Evolutionary conservation across 1,140 invertebrate species (phyloP).

Genomic region (Lepidurus arcticus): DNA sequence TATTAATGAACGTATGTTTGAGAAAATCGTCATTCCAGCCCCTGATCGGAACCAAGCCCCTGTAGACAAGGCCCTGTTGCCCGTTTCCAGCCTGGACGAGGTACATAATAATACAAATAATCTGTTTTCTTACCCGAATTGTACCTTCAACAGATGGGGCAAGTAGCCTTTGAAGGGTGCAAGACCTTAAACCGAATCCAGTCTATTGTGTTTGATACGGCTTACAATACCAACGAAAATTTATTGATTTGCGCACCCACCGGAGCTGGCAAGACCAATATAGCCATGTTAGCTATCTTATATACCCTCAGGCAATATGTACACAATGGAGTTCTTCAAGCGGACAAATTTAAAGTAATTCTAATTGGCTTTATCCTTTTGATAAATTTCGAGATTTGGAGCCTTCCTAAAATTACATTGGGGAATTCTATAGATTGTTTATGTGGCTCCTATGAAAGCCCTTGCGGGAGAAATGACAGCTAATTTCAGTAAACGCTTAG

Average conservation of each 20-base stretch:
- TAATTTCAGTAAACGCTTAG: slow-evolving; percentile 80
- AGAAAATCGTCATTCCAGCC: slow-evolving; percentile 83
- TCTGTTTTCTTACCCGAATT: slow-evolving; percentile 36
- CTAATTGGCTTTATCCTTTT: neutral
- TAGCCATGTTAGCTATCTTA: slow-evolving; percentile 87
- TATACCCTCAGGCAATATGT: slow-evolving; percentile 84
- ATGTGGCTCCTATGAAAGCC: slow-evolving; percentile 99
- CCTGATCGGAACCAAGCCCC: slow-evolving; percentile 56
- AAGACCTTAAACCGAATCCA: slow-evolving; percentile 89
- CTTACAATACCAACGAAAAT: slow-evolving; percentile 96
- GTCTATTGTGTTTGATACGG: slow-evolving; percentile 88
- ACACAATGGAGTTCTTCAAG: slow-evolving; percentile 68
- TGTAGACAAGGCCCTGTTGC: slow-evolving; percentile 63
- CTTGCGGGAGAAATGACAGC: slow-evolving; percentile 95
- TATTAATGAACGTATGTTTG: slow-evolving; percentile 64
- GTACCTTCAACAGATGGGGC: slow-evolving; percentile 57
- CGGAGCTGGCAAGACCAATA: slow-evolving; percentile 97
- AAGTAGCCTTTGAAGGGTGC: slow-evolving; percentile 79
- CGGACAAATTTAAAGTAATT: slow-evolving; percentile 85
- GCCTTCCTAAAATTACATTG: slow-evolving; percentile 29
- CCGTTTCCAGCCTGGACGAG: slow-evolving; percentile 69
- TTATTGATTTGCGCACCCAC: slow-evolving; percentile 93
- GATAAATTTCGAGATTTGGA: slow-evolving; percentile 23
- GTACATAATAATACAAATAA: slow-evolving; percentile 45
- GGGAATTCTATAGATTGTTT: slow-evolving; percentile 69